Conservation (phyloP, 2,797 vertebrate species). For the Thaleichthys pacificus region DNA sequence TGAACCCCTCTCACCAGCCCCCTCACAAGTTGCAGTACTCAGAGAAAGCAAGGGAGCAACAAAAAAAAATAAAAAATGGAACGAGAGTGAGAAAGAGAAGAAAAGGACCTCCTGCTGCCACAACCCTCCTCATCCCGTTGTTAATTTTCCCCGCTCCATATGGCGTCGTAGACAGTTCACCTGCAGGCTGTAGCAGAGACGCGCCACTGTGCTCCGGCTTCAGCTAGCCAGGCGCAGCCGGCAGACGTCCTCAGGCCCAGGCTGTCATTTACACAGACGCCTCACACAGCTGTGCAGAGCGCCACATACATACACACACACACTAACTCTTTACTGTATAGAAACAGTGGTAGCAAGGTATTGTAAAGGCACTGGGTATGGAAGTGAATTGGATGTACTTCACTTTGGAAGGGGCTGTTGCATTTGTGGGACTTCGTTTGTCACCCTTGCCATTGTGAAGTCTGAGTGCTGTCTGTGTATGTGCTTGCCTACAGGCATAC, state of each 20-base stretch:
- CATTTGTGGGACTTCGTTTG: too few species aligned
- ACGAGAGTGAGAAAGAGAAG: conserved; percentile 42
- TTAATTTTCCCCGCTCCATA: conserved; percentile 99
- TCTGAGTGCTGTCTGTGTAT: background rate
- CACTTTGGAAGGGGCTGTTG: conserved; percentile 18
- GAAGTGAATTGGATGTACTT: conserved; percentile 9
- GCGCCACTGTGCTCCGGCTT: conserved; percentile 49
- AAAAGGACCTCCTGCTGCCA: conserved; percentile 74
- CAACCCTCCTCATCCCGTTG: conserved; percentile 89
- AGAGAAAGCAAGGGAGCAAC: background rate
- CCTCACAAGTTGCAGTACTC: conserved; percentile 69
- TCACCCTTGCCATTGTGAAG: too few species aligned
- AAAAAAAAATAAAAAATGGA: background rate
- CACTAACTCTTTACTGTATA: conserved; percentile 1
- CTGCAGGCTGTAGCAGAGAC: conserved; percentile 90
- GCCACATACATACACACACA: conserved; percentile 1
- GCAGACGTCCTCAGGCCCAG: conserved; percentile 91
- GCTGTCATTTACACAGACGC: conserved; percentile 92
- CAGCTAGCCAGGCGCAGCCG: conserved; percentile 72
- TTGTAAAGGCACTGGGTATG: conserved; percentile 4
- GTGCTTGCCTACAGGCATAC: background rate
- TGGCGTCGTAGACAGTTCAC: conserved; percentile 98
- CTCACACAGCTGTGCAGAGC: conserved; percentile 89
- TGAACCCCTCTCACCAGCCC: conserved; percentile 2
- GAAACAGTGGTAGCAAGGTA: conserved; percentile 28